Conservation (phyloP, 2,797 vertebrate genomes). For the Xenops minutus region DNA sequence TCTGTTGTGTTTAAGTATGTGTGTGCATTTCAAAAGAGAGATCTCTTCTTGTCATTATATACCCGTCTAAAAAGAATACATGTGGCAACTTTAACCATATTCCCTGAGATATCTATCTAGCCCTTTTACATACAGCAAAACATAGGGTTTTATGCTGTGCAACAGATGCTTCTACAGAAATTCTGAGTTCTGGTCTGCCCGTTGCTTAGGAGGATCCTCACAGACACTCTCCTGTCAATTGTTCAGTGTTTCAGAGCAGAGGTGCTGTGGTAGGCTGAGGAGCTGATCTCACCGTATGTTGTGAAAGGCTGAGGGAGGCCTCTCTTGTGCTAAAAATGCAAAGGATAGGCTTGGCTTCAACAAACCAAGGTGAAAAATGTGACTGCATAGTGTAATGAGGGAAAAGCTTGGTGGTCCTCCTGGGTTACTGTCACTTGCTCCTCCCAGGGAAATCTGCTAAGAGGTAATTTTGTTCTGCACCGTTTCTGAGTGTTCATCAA, state of each 20-base stretch:
- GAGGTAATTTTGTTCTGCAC: not conserved
- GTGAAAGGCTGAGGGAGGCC: not conserved
- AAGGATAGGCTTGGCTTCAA: not conserved
- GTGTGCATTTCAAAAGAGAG: not conserved
- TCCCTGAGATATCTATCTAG: not conserved
- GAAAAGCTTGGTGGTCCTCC: not conserved
- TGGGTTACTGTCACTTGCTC: not conserved
- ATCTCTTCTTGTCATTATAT: not conserved
- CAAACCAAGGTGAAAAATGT: not conserved
- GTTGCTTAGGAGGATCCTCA: not conserved
- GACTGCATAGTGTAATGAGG: accelerated
- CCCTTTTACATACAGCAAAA: not conserved
- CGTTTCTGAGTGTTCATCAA: not conserved
- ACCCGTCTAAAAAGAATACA: not conserved
- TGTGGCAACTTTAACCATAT: not conserved
- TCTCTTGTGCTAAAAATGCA: not conserved
- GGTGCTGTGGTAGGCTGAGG: not conserved
- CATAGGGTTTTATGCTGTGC: accelerated
- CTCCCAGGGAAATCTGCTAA: not conserved
- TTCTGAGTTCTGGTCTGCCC: not conserved
- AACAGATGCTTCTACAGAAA: not conserved
- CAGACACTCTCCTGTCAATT: not conserved
- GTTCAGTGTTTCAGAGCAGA: not conserved
- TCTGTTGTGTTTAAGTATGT: not conserved
- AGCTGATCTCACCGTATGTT: not conserved